A percentile compares a stretch with the other conserved stretches of the same genome.
Conservation (phyloP, 2,113 vertebrate species). For the Ophthalmolycus amberensis region DNA sequence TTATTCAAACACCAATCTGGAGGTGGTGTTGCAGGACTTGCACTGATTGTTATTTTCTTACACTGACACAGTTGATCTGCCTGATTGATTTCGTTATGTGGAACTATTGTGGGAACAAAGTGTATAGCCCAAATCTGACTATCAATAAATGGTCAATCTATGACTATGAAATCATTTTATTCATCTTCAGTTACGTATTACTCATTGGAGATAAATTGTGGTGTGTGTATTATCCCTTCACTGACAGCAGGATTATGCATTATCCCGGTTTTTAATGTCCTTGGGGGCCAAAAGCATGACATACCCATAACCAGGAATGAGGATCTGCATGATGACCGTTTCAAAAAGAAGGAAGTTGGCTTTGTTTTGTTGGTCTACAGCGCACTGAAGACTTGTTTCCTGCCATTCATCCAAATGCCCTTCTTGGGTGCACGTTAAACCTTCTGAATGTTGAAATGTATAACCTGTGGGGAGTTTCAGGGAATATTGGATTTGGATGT, state of each 20-base stretch:
- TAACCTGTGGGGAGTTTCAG: neutral
- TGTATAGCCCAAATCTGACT: neutral
- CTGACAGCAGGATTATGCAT: neutral
- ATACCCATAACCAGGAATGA: too few relatives aligned
- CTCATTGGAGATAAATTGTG: neutral
- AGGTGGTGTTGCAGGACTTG: neutral
- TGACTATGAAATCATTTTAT: neutral
- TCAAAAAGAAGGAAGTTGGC: neutral
- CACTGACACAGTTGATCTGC: neutral
- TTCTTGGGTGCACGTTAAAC: neutral
- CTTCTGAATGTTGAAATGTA: neutral
- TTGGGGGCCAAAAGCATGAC: neutral
- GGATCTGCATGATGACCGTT: neutral
- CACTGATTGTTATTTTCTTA: slow-evolving; percentile 4
- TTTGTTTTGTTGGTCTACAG: neutral
- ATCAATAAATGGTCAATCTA: slow-evolving; percentile 1
- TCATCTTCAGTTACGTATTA: neutral
- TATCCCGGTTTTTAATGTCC: neutral
- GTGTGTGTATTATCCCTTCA: neutral
- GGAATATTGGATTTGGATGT: neutral
- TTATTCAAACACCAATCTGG: slow-evolving; percentile 25
- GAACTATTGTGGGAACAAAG: neutral
- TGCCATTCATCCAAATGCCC: neutral
- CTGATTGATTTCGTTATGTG: slow-evolving; percentile 1
- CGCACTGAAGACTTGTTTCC: neutral